phyloP scores from a whole-genome alignment of 2,888 invertebrate species.

The Euzetes globulus region DNA sequence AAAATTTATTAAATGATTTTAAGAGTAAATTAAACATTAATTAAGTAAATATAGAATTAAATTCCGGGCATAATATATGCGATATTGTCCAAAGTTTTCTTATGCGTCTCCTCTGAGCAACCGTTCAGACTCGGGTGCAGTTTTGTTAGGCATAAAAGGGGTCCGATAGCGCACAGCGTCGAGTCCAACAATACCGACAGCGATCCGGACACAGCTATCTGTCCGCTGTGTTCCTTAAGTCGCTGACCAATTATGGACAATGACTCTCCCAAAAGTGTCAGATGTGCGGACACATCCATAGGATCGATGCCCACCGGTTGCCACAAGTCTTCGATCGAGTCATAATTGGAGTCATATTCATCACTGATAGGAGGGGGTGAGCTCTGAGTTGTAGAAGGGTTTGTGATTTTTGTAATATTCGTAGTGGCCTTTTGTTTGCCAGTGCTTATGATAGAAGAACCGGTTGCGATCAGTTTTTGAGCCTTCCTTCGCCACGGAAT shows the following conservation, averaged over 20 bases:
- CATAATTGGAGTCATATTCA: not conserved
- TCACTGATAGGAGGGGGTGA: not conserved
- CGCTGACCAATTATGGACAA: constrained; percentile 85
- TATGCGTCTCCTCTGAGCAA: constrained; percentile 55
- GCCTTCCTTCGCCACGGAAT: constrained; percentile 69
- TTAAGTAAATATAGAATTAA: constrained; percentile 44
- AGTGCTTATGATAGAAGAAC: constrained; percentile 49
- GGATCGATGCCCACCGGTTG: constrained; percentile 64
- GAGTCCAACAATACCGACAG: constrained; percentile 87
- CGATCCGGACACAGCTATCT: constrained; percentile 89
- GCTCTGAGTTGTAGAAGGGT: no score
- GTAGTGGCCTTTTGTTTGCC: constrained; percentile 43
- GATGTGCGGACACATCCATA: constrained; percentile 83
- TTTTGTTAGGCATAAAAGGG: constrained; percentile 74
- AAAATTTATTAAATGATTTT: not conserved
- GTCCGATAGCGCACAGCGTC: constrained; percentile 79
- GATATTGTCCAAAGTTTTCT: constrained; percentile 77
- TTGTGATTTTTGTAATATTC: not conserved
- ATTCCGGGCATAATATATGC: constrained; percentile 87
- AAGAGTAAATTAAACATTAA: not conserved
- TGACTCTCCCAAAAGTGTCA: constrained; percentile 84
- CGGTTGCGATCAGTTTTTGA: constrained; percentile 58
- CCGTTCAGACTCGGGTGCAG: constrained; percentile 68
- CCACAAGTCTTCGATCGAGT: constrained; percentile 45
- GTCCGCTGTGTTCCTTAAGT: constrained; percentile 87